These are phyloP conservation scores for Mythimna impura DNA, from an alignment of 2,888 invertebrate genomes.

Conservation along the genomic window DNA sequence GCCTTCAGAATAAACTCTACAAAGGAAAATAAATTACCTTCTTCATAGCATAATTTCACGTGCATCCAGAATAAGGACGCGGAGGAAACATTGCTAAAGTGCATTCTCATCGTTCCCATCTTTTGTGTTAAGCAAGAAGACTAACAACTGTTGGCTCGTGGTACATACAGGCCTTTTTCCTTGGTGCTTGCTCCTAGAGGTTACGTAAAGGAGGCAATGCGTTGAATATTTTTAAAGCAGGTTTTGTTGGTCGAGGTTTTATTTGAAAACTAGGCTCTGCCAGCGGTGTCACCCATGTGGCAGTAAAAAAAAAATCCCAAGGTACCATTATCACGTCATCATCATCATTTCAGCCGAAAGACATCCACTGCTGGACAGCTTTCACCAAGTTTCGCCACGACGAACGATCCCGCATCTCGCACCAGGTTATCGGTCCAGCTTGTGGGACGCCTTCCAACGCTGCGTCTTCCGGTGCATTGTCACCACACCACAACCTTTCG, in stretches of 20 bases:
- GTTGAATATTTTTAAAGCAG: slow-evolving; percentile 13
- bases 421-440: too few species aligned
- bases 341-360: too few species aligned
- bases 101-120: slow-evolving; percentile 69
- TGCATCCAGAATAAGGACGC: slow-evolving; percentile 59
- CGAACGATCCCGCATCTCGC: too few species aligned
- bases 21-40: slow-evolving; percentile 38
- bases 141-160: slow-evolving; percentile 65
- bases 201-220: slow-evolving; percentile 20
- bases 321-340: too few species aligned
- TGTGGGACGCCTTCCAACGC: too few species aligned
- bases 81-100: slow-evolving; percentile 68
- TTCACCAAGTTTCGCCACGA: too few species aligned
- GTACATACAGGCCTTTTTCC: slow-evolving; percentile 53
- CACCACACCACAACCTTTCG: too few species aligned
- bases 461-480: too few species aligned
- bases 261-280: too few species aligned
- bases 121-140: slow-evolving; percentile 67
- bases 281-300: too few species aligned
- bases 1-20: slow-evolving; percentile 29
- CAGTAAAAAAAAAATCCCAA: too few species aligned
- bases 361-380: too few species aligned
- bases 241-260: neutral
- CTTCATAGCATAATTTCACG: slow-evolving; percentile 19
- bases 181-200: slow-evolving; percentile 14